phyloP scores from a whole-genome alignment of 2,113 vertebrate species.

The Cyrtonyx montezumae region DNA sequence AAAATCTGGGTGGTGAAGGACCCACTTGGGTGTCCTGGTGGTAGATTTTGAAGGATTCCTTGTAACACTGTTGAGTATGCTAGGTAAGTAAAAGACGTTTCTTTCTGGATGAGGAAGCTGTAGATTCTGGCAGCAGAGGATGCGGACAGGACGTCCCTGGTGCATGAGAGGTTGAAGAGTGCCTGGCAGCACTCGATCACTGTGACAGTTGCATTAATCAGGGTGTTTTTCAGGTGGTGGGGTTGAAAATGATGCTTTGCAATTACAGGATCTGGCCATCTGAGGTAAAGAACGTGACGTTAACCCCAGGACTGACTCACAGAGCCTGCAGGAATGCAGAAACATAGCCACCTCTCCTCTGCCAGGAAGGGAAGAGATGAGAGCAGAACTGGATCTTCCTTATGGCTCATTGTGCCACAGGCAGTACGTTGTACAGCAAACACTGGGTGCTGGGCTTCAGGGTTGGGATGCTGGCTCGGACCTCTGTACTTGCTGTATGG shows the following conservation, averaged over 20 bases:
- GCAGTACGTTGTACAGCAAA: too few species aligned
- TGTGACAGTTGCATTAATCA: neutral
- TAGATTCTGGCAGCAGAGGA: neutral
- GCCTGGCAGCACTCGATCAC: fast-evolving
- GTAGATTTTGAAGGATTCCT: neutral
- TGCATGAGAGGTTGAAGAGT: fast-evolving
- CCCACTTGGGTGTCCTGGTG: fast-evolving
- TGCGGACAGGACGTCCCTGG: fast-evolving
- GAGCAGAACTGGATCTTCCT: neutral
- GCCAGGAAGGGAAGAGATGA: neutral
- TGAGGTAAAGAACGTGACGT: fast-evolving
- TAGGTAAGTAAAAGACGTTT: neutral
- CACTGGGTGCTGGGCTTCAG: neutral
- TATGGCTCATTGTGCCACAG: fast-evolving
- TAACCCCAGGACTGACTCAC: neutral
- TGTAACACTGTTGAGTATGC: neutral
- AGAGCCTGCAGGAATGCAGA: neutral
- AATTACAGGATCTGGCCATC: neutral
- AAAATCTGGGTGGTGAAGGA: neutral
- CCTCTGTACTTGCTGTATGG: fast-evolving
- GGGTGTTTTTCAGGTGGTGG: neutral
- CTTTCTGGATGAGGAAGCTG: neutral
- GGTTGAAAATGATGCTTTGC: neutral
- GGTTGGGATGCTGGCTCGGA: neutral
- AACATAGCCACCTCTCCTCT: neutral